These are phyloP conservation scores for Scortum barcoo DNA, from an alignment of 2,113 vertebrate genomes.

Conservation along the genomic window DNA sequence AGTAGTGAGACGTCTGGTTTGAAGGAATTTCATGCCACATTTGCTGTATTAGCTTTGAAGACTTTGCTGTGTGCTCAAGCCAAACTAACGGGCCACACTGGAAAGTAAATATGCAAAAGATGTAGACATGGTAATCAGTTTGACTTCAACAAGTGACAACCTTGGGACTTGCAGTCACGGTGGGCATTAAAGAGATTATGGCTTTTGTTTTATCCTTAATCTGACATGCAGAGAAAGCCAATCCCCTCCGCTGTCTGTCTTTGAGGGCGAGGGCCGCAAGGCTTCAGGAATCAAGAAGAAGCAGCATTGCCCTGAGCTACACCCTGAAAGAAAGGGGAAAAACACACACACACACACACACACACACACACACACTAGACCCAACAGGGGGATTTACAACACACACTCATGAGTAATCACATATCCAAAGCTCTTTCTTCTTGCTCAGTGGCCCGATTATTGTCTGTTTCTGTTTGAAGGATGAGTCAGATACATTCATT, in stretches of 20 bases:
- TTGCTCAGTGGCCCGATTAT: slow-evolving; percentile 74
- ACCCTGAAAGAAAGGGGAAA: slow-evolving; percentile 63
- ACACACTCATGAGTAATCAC: slow-evolving; percentile 64
- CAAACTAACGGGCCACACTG: slow-evolving; percentile 21
- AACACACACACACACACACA: no score
- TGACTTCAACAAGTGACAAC: slow-evolving; percentile 49
- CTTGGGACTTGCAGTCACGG: slow-evolving; percentile 17
- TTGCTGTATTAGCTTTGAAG: slow-evolving; percentile 59
- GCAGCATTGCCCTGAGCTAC: slow-evolving; percentile 48
- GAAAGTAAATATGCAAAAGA: slow-evolving; percentile 25
- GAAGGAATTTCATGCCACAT: slow-evolving; percentile 54
- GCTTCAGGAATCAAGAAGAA: slow-evolving; percentile 49
- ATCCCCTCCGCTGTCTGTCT: slow-evolving; percentile 36
- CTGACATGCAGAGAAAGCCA: slow-evolving; percentile 44
- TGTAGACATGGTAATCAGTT: slow-evolving; percentile 13
- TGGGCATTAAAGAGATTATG: slow-evolving; percentile 39
- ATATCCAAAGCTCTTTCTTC: slow-evolving; percentile 70
- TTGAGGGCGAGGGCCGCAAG: not conserved
- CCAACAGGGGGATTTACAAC: slow-evolving; percentile 57
- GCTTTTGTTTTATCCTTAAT: slow-evolving; percentile 58
- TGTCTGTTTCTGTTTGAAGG: slow-evolving; percentile 68
- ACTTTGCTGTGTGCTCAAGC: slow-evolving; percentile 27
- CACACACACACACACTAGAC: slow-evolving; percentile 63
- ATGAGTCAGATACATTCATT: slow-evolving; percentile 73
- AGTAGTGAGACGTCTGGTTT: slow-evolving; percentile 42